Evolutionary conservation across 2,888 invertebrate genomes (phyloP), one percentile per base, ranked within the genome.

Genomic region (Cosmopolites sordidus): DNA sequence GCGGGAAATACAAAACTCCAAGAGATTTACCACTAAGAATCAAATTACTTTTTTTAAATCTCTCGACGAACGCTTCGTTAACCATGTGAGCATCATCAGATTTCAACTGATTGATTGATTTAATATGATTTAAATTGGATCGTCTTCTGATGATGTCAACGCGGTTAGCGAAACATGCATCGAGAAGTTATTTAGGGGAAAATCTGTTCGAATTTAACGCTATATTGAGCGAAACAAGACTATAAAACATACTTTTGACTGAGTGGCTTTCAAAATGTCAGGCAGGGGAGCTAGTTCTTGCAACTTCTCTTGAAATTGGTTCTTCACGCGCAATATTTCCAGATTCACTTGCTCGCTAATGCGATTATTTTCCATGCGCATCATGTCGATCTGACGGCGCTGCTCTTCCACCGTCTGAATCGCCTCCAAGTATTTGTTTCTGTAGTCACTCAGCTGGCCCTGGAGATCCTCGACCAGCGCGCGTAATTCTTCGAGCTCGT

Each of bases 401-500:
- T 86, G 85, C 66, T 86, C 86, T 67, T 87, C 86, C 0, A 85
- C 84, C 43, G 79, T 70, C 68, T 86, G 84, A 63, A 85, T 85
- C 0, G 86, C 83, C 77, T 83, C 78, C 16, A 83, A 66, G 63
- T 82, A 84, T 73, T 86, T 86, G 56, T 83, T 83, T 46, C 85
- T 76, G 65, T 86, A 87, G 62, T 85, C 84, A 59, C 84, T 84
- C 6, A 86, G 66, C 68, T 86, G 85, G 5, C 76, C 75, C 47
- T 82, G 80, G 64, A 84, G 83, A 60, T 86, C 86, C 60, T 83
- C 82, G 63, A 84, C 77, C 16, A 83, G 67, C 0, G 76, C 75
- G 71, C 73, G 77, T 69, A 71, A 73, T 71, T 66, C 84, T 72
- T 77, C 84, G 68, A 74, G 75, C 69, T 79, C 86, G 73, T 80